A percentile compares a stretch with the other conserved stretches of the same genome.
phyloP scores from a whole-genome alignment of 2,797 vertebrate species.

The Phylloscopus collybita region DNA sequence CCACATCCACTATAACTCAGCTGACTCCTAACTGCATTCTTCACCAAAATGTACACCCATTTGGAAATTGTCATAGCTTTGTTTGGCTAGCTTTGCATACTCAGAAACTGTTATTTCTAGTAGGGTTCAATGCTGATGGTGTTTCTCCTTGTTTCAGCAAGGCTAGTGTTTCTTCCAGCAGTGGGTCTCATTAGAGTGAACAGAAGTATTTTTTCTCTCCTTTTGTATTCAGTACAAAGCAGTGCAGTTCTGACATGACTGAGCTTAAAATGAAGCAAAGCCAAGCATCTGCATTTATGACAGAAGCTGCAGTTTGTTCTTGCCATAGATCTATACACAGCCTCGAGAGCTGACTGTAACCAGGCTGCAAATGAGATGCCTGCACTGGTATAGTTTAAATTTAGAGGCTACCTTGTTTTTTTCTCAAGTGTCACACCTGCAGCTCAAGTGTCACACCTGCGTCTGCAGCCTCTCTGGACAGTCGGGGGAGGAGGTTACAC shows the following conservation, averaged over 20 bases:
- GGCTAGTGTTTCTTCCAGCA: background rate
- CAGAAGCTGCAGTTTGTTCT: constrained; percentile 46
- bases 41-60: background rate
- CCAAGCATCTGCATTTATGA: constrained; percentile 51
- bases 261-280: constrained; percentile 52
- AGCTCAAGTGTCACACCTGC: background rate
- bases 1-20: background rate
- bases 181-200: constrained; percentile 2
- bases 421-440: background rate
- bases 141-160: background rate
- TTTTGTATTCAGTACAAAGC: constrained; percentile 38
- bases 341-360: background rate
- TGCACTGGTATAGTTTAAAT: background rate
- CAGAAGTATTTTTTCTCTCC: background rate
- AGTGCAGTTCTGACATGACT: constrained; percentile 42
- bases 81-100: background rate
- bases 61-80: background rate
- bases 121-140: background rate
- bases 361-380: background rate
- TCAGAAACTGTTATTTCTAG: background rate
- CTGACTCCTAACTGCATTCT: background rate
- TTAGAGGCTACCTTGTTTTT: background rate
- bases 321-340: constrained; percentile 10
- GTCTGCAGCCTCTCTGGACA: background rate
- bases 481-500: background rate